These are phyloP conservation scores for Leptopilina syphax DNA, from an alignment of 2,888 invertebrate genomes.

Conservation along the genomic window DNA sequence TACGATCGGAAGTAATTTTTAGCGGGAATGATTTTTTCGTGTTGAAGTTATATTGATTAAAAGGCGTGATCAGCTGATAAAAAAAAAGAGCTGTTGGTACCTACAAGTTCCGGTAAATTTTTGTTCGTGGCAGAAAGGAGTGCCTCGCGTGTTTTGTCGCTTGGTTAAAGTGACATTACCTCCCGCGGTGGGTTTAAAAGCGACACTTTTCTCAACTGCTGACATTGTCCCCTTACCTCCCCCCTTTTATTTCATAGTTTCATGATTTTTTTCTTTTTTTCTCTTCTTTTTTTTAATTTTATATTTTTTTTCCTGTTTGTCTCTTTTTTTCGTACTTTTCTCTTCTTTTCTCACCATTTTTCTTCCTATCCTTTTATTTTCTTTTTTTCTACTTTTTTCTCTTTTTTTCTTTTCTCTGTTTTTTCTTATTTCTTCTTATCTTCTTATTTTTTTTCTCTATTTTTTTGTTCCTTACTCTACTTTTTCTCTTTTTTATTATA, in stretches of 20 bases:
- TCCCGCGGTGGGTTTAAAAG: conserved; percentile 3
- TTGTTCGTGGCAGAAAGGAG: conserved; percentile 1
- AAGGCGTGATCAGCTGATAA: conserved; percentile 6
- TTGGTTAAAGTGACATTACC: conserved; percentile 24
- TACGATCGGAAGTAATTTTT: neutral
- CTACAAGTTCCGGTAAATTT: conserved; percentile 24
- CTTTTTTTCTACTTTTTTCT: too few species aligned
- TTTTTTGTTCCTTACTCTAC: neutral
- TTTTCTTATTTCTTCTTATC: too few species aligned
- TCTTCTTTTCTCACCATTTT: neutral
- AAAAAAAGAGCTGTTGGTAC: neutral
- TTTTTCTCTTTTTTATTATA: neutral
- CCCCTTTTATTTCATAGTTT: neutral
- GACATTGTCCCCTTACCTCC: neutral
- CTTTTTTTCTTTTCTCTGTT: too few species aligned
- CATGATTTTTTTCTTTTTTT: neutral
- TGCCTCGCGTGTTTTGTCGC: conserved; percentile 28
- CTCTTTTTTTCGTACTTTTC: too few species aligned
- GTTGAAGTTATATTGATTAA: conserved; percentile 5
- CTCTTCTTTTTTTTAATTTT: neutral
- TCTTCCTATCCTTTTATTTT: neutral
- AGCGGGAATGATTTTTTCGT: neutral
- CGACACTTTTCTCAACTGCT: conserved; percentile 34
- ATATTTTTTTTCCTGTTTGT: neutral
- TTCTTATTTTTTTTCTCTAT: too few species aligned